These are phyloP conservation scores for Drosophila mettleri DNA, from an alignment of 2,888 invertebrate genomes.

Conservation along the genomic window DNA sequence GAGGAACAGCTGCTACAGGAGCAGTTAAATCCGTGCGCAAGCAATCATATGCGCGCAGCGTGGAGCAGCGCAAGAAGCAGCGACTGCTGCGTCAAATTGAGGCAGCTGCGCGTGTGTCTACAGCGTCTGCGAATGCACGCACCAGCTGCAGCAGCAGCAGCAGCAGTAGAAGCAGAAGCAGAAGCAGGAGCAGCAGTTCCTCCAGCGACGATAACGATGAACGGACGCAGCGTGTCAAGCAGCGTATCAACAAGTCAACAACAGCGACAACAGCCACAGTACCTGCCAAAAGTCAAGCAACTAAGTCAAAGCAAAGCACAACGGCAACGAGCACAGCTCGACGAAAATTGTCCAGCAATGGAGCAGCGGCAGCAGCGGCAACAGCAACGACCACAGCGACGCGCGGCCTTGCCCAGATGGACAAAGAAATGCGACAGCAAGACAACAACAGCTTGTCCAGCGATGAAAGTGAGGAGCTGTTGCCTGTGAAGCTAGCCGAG, in stretches of 20 bases:
- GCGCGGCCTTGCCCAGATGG: conserved; percentile 87
- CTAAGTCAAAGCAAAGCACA: conserved; percentile 72
- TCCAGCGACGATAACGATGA: conserved; percentile 53
- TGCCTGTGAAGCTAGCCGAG: conserved; percentile 86
- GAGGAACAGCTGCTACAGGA: neutral
- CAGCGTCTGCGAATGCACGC: conserved; percentile 61
- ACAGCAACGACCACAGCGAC: conserved; percentile 63
- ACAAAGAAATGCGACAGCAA: conserved; percentile 89
- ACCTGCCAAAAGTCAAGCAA: conserved; percentile 73
- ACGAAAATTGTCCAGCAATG: conserved; percentile 9
- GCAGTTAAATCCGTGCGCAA: conserved; percentile 64
- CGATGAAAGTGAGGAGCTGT: conserved; percentile 93
- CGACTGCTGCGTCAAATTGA: conserved; percentile 63
- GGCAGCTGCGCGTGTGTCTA: conserved; percentile 56
- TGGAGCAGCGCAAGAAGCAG: conserved; percentile 81
- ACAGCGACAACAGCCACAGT: conserved; percentile 39
- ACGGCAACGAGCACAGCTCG: conserved; percentile 19
- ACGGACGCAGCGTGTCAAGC: conserved; percentile 40
- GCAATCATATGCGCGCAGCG: conserved; percentile 78
- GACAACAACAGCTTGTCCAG: conserved; percentile 89
- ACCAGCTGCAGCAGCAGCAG: conserved; percentile 43
- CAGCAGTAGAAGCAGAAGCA: conserved; percentile 2
- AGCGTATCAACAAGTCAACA: conserved; percentile 54
- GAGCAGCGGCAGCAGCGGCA: conserved; percentile 27
- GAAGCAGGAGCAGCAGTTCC: conserved; percentile 48